Evolutionary conservation across 2,797 vertebrate species (phyloP).

Genomic region (Neopelma chrysocephalum): DNA sequence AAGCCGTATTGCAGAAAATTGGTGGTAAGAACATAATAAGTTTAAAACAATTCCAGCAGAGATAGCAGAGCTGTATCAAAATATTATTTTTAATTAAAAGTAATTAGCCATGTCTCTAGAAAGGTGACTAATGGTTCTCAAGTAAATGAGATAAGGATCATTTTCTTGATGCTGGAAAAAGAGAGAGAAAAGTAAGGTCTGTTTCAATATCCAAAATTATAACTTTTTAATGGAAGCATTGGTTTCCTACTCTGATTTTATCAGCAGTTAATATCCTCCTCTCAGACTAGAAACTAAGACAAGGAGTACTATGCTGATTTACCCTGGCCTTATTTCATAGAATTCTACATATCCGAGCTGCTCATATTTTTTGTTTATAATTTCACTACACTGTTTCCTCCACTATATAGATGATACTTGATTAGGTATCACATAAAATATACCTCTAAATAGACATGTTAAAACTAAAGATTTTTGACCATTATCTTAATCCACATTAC

Average conservation of each 20-base stretch:
- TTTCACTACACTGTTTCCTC: neutral
- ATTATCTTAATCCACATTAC: neutral
- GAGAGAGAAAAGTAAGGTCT: neutral
- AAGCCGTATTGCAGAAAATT: neutral
- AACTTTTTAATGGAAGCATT: neutral
- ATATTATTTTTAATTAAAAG: constrained; percentile 16
- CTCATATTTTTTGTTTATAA: neutral
- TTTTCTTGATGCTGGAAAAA: neutral
- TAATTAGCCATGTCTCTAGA: neutral
- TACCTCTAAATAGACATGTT: neutral
- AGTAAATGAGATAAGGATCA: neutral
- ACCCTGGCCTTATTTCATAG: neutral
- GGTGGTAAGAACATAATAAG: neutral
- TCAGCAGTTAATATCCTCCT: neutral
- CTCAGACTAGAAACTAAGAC: neutral
- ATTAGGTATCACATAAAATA: neutral
- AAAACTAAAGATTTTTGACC: neutral
- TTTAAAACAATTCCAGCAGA: neutral
- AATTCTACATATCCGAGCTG: neutral
- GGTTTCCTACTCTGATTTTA: neutral
- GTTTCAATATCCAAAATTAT: neutral
- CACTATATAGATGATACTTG: neutral
- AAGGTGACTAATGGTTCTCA: neutral
- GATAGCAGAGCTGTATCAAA: neutral
- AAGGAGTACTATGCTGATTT: neutral